Conservation (phyloP, 1,140 invertebrate species). For the Anoplophora glabripennis region DNA sequence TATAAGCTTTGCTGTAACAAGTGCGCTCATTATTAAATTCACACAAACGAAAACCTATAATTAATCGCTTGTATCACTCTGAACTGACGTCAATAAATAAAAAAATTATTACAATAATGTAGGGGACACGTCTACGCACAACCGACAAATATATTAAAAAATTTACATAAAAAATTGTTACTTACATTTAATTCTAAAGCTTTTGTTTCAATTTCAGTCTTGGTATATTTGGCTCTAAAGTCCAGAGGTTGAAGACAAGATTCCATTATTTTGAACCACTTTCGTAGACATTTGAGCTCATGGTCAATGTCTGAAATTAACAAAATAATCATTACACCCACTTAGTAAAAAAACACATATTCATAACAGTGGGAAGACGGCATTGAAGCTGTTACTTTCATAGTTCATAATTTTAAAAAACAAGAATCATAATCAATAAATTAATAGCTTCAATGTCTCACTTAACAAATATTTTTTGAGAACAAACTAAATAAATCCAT, state of each 20-base stretch:
- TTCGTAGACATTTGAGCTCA: slow-evolving; percentile 66
- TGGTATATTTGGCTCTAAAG: slow-evolving; percentile 59
- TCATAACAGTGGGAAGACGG: too few relatives aligned
- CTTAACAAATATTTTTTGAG: too few relatives aligned
- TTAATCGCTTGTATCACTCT: background rate
- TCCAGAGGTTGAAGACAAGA: slow-evolving; percentile 63
- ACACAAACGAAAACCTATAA: too few relatives aligned
- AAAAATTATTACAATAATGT: slow-evolving; percentile 1
- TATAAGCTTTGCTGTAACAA: too few relatives aligned
- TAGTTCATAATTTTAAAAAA: too few relatives aligned
- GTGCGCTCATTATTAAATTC: too few relatives aligned
- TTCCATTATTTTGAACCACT: slow-evolving; percentile 68
- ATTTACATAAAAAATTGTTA: slow-evolving; percentile 15
- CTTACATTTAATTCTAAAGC: slow-evolving; percentile 68
- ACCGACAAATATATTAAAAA: background rate
- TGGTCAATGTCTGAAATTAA: slow-evolving; percentile 62
- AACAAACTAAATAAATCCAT: too few relatives aligned
- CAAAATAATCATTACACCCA: slow-evolving; percentile 15
- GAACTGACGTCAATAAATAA: background rate
- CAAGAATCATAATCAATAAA: too few relatives aligned
- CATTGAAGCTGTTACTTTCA: too few relatives aligned
- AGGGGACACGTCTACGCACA: background rate
- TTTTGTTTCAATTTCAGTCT: slow-evolving; percentile 64
- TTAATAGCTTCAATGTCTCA: too few relatives aligned
- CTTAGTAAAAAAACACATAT: too few relatives aligned